Percentiles rank a stretch among this genome's conserved stretches.
Conservation (phyloP, 2,113 vertebrate species). For the Mobula birostris region DNA sequence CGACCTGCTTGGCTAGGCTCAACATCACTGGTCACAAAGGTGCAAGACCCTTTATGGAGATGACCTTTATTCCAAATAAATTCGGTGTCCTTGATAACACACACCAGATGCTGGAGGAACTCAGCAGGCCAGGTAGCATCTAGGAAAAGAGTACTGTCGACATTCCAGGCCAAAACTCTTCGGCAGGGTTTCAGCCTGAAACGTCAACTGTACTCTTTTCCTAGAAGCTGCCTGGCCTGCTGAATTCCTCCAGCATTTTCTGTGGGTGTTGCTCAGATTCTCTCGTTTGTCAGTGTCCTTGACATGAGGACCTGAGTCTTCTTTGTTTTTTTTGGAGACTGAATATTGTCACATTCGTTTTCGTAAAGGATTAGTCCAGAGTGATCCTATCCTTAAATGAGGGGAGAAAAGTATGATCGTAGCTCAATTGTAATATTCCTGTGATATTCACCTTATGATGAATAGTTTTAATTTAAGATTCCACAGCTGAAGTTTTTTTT, state of each 20-base stretch:
- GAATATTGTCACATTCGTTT: not conserved
- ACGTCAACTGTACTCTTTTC: no score
- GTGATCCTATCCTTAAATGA: not conserved
- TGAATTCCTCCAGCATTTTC: no score
- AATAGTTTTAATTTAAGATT: slow-evolving; percentile 22
- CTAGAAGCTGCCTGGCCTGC: no score
- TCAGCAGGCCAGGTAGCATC: no score
- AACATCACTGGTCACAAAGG: not conserved
- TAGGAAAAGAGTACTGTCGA: no score
- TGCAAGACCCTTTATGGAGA: not conserved
- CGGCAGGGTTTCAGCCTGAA: no score
- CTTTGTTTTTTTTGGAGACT: not conserved
- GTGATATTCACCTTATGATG: not conserved
- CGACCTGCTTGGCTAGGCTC: not conserved
- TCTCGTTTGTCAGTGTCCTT: no score
- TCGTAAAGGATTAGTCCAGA: not conserved
- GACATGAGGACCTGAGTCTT: not conserved
- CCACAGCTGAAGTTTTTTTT: not conserved
- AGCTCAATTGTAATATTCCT: not conserved
- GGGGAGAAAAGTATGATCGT: not conserved
- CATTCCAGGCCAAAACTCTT: no score
- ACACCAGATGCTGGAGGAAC: no score
- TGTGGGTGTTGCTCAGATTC: no score
- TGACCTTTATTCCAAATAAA: no score
- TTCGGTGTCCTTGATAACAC: not conserved